Conservation (phyloP, 2,797 vertebrate genomes). For the Poecile montanus region DNA sequence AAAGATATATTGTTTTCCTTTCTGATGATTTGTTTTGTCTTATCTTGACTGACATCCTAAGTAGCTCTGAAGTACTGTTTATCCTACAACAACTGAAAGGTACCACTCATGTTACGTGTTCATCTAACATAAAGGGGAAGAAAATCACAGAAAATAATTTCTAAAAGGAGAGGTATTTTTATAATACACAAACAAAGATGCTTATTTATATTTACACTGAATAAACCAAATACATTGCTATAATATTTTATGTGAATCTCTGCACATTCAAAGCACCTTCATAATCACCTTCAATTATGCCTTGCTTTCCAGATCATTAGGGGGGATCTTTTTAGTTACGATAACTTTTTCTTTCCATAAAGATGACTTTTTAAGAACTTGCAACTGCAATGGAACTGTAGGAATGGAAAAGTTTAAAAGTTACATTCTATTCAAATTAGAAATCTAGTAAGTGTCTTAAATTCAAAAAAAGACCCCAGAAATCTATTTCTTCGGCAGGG, state of each 20-base stretch:
- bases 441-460: not conserved
- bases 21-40: not conserved
- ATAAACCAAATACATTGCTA: not conserved
- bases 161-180: not conserved
- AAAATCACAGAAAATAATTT: not conserved
- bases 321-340: rapidly evolving
- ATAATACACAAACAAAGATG: rapidly evolving
- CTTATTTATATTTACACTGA: not conserved
- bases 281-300: not conserved
- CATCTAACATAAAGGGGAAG: not conserved
- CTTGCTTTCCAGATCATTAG: not conserved
- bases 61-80: not conserved
- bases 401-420: not conserved
- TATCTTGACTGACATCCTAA: not conserved
- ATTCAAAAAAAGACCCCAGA: not conserved
- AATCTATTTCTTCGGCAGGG: not conserved
- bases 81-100: not conserved
- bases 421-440: not conserved
- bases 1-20: rapidly evolving
- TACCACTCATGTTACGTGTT: rapidly evolving
- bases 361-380: not conserved
- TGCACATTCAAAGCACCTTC: not conserved
- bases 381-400: not conserved
- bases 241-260: not conserved
- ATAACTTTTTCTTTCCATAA: not conserved